Evolutionary conservation across 1,140 invertebrate genomes (phyloP), one percentile per base, ranked within the genome.

Genomic region (Pseudomyrmex gracilis): DNA sequence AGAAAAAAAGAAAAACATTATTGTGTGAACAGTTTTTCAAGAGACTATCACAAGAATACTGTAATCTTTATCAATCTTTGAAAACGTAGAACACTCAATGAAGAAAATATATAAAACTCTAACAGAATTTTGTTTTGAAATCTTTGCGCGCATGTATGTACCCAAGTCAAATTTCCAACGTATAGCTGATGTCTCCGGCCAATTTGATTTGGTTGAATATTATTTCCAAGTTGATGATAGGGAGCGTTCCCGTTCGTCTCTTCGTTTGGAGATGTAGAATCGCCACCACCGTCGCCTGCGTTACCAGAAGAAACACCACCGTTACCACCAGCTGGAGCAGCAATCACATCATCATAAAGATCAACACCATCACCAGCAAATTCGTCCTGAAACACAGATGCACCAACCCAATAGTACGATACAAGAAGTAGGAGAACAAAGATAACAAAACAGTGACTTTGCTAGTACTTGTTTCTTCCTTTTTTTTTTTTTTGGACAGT

Each of bases 321-420:
- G 88, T 94, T 94, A 47, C 93, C 93, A 77, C 93, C 92, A 34
- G 96, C 95, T 51, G 97, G 96, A 8, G 97, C 96, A 55, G 98
- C 97, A 88, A 99, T 97, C 53, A 99, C 98, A 95, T 99, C 98
- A 94, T 99, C 98, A 93, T 99, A 99, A n/a, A 99, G 95, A 95
- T 99, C 98, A 55, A 98, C 97, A 88, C 97, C 97, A 90, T 98
- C 97, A 64, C 96, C 97, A 84, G 96, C 96, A 94, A 98, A 98
- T 90, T 98, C 97, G 92, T 98, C 97, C 97, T 98, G 93, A 85
- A 94, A 93, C 70, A 90, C 43, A 74, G 20, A 9, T 24, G 68
- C 78, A 86, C 4, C 34, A 0, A 67, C 20, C 17, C 22, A n/a
- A 57, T 15, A 13, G 55, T 24, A 24, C 45, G 20, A 3, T n/a